phyloP scores from a whole-genome alignment of 1,140 invertebrate species.

The Bactericera cockerelli region DNA sequence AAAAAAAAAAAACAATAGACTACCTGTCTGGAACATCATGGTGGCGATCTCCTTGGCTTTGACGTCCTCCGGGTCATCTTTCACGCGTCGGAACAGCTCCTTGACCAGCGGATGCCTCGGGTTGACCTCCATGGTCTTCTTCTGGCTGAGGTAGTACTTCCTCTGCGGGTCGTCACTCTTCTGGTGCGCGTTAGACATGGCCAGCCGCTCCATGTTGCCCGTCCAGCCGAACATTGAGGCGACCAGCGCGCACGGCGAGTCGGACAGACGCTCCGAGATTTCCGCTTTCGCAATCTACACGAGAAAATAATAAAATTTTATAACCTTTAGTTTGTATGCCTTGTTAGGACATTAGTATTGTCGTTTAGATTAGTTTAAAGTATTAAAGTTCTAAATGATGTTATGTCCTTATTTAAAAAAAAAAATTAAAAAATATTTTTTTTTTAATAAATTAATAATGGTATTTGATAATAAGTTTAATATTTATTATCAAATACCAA shows the following conservation, averaged over 20 bases:
- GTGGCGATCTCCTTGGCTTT: conserved; percentile 72
- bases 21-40: conserved; percentile 75
- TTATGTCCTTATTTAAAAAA: no score
- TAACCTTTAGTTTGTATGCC: no score
- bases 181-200: conserved; percentile 91
- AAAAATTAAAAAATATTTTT: neutral
- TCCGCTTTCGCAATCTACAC: conserved; percentile 55
- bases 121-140: conserved; percentile 96
- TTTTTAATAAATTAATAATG: no score
- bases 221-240: conserved; percentile 95
- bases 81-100: conserved; percentile 71
- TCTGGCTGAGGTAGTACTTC: conserved; percentile 84
- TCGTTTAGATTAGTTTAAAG: no score
- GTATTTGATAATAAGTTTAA: no score
- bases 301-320: no score
- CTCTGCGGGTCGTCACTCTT: conserved; percentile 86
- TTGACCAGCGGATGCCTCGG: conserved; percentile 90
- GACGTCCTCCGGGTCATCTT: conserved; percentile 59
- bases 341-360: no score
- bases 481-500: no score
- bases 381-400: no score
- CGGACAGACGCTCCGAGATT: conserved; percentile 77
- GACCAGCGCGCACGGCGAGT: conserved; percentile 92
- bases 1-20: no score
- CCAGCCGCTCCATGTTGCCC: conserved; percentile 97